Evolutionary conservation across 2,888 invertebrate genomes (phyloP).

Genomic region (Odontocerum albicorne): DNA sequence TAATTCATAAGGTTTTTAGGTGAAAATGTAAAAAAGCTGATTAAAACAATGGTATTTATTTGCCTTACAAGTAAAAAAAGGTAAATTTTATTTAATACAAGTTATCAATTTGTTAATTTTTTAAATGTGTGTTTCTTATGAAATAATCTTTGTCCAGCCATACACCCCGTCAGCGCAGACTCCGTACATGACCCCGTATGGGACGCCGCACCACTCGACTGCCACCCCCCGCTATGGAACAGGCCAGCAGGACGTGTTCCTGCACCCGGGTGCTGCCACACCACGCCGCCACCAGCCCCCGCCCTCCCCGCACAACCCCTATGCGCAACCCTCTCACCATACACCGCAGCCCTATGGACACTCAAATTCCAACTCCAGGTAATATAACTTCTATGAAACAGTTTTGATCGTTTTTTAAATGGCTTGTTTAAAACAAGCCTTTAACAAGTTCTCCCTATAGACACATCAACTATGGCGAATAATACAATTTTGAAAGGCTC

Average conservation of each 20-base stretch:
- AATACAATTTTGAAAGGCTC: too few species aligned
- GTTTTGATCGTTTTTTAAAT: too few species aligned
- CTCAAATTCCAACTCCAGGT: constrained; percentile 5
- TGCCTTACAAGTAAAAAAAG: too few species aligned
- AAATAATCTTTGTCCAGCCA: constrained; percentile 60
- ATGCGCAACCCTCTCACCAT: constrained; percentile 26
- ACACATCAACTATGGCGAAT: too few species aligned
- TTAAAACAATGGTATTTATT: too few species aligned
- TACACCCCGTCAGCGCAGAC: constrained; percentile 93
- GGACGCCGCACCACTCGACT: constrained; percentile 67
- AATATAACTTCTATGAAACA: not conserved
- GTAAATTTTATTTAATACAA: too few species aligned
- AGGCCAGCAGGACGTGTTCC: constrained; percentile 61
- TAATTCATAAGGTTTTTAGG: too few species aligned
- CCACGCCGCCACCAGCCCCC: constrained; percentile 51
- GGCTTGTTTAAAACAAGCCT: too few species aligned
- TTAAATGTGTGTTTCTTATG: too few species aligned
- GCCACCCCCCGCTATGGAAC: constrained; percentile 66
- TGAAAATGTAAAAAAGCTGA: too few species aligned
- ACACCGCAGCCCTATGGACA: constrained; percentile 11
- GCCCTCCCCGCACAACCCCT: constrained; percentile 42
- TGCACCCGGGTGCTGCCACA: constrained; percentile 59
- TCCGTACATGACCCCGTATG: constrained; percentile 91
- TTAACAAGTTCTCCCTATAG: too few species aligned
- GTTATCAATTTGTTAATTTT: too few species aligned